These are phyloP conservation scores for Zoanthus solanderi DNA, from an alignment of 92 coral and sea anemone species.

Conservation along the genomic window DNA sequence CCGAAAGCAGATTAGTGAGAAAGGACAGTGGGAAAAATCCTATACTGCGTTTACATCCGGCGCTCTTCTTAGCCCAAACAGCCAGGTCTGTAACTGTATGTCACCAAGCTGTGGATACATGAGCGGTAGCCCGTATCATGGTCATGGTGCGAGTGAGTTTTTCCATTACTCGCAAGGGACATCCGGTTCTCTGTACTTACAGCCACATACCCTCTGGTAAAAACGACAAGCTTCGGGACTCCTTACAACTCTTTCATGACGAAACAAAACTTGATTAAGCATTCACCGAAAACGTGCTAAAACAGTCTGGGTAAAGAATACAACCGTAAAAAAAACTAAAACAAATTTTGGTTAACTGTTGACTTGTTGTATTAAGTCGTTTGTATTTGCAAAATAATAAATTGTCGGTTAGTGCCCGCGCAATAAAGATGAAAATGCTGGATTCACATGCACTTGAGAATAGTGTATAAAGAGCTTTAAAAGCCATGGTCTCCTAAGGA, in stretches of 20 bases:
- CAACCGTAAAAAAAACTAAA: neutral
- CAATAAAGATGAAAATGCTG: neutral
- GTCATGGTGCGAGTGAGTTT: conserved; percentile 74
- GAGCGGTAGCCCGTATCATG: conserved; percentile 70
- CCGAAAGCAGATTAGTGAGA: conserved; percentile 95
- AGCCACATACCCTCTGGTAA: conserved; percentile 77
- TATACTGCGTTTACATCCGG: conserved; percentile 73
- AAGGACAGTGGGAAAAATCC: conserved; percentile 93
- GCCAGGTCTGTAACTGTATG: conserved; percentile 89
- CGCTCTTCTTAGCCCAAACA: conserved; percentile 76
- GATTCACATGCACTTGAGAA: neutral
- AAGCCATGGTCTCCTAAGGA: neutral
- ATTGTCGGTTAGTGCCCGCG: neutral
- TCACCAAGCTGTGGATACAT: conserved; percentile 83
- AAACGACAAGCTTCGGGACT: neutral
- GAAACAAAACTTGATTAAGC: neutral
- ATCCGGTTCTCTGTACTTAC: conserved; percentile 76
- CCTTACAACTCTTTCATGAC: conserved; percentile 11
- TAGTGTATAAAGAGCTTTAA: neutral
- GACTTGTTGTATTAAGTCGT: no score
- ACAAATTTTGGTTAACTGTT: neutral
- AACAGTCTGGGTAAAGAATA: conserved; percentile 8
- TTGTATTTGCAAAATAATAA: neutral
- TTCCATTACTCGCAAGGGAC: conserved; percentile 78
- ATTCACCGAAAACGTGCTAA: neutral